phyloP scores from a whole-genome alignment of 2,113 vertebrate genomes.

The Dasyurus viverrinus region DNA sequence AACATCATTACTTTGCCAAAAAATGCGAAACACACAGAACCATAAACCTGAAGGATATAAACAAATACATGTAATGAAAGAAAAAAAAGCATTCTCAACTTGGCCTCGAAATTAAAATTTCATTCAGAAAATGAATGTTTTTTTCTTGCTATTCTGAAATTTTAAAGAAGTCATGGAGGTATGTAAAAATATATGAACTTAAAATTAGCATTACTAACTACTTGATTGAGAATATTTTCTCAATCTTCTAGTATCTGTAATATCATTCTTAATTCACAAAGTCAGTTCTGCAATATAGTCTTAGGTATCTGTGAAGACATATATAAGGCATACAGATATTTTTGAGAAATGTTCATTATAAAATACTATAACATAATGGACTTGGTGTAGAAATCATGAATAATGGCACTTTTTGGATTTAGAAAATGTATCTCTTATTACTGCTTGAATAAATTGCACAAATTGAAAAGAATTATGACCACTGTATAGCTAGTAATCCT shows the following conservation, averaged over 20 bases:
- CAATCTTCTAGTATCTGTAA: neutral
- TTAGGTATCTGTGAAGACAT: neutral
- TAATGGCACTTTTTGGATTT: conserved; percentile 17
- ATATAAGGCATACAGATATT: neutral
- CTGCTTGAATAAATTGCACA: conserved; percentile 5
- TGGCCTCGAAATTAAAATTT: conserved; percentile 51
- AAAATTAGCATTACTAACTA: conserved; percentile 33
- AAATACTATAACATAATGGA: conserved; percentile 18
- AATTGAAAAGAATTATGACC: neutral
- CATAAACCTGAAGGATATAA: neutral
- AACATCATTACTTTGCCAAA: conserved; percentile 29
- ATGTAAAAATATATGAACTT: conserved; percentile 64
- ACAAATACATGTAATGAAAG: conserved; percentile 30
- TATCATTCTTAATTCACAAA: neutral
- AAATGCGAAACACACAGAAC: conserved; percentile 6
- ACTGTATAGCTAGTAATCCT: neutral
- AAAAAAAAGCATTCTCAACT: conserved; percentile 32
- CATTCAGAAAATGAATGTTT: conserved; percentile 33
- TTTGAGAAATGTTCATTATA: conserved; percentile 31
- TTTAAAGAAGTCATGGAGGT: conserved; percentile 10
- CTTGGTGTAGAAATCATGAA: neutral
- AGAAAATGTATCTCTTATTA: conserved; percentile 30
- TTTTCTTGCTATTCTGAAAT: conserved; percentile 49
- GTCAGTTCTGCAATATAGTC: neutral
- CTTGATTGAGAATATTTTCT: conserved; percentile 60